Percentiles rank a stretch among this genome's conserved stretches.
Conservation (phyloP, 2,888 invertebrate genomes). For the Acronicta psi region DNA sequence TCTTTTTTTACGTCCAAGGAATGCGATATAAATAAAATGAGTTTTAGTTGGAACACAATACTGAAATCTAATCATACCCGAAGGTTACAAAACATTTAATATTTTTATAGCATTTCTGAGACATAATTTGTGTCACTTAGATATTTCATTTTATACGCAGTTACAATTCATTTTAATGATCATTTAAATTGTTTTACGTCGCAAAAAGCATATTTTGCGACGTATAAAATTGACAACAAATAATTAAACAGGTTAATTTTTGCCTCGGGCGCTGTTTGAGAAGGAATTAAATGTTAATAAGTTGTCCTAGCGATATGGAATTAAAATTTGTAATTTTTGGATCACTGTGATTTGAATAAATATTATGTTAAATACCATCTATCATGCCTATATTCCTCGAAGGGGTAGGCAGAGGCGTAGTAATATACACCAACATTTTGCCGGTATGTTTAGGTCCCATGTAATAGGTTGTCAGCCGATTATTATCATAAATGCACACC, state of each 20-base stretch:
- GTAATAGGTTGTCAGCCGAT: too few relatives aligned
- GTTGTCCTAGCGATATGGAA: not conserved
- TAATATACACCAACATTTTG: too few relatives aligned
- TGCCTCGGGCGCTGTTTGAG: not conserved
- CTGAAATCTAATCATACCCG: conserved; percentile 1
- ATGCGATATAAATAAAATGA: not conserved
- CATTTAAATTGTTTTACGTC: conserved; percentile 14
- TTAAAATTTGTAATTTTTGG: not conserved
- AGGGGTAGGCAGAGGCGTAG: too few relatives aligned
- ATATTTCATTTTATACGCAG: not conserved
- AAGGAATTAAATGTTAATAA: conserved; percentile 4
- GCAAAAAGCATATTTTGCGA: not conserved
- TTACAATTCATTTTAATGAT: conserved; percentile 14
- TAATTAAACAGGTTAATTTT: conserved; percentile 13
- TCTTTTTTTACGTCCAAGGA: not conserved
- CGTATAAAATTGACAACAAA: not conserved
- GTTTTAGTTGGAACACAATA: not conserved
- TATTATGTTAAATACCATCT: too few relatives aligned
- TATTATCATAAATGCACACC: too few relatives aligned
- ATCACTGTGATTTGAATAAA: not conserved
- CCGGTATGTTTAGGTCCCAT: too few relatives aligned
- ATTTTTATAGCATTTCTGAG: not conserved
- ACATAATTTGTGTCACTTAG: not conserved
- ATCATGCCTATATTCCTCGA: too few relatives aligned
- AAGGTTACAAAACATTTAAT: not conserved